Percentiles rank a stretch among this genome's conserved stretches.
These are phyloP conservation scores for Linepithema humile DNA, from an alignment of 1,140 invertebrate species.

Conservation along the genomic window DNA sequence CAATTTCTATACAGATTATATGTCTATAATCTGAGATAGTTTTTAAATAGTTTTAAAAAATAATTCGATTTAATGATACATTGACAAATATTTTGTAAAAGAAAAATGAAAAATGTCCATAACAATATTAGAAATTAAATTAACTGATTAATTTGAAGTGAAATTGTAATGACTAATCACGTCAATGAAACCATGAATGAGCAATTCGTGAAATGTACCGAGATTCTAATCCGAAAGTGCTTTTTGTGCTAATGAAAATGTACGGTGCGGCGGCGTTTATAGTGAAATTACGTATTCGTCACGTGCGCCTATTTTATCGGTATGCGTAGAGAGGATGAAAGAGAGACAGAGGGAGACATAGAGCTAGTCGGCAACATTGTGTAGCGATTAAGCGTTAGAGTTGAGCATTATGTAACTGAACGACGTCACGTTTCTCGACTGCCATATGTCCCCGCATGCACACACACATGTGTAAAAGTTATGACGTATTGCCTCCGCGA, in stretches of 20 bases:
- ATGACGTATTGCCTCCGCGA: conserved; percentile 72
- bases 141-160: no score
- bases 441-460: background rate
- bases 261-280: conserved; percentile 57
- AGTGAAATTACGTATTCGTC: conserved; percentile 71
- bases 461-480: conserved; percentile 65
- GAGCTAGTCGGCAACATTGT: conserved; percentile 64
- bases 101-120: background rate
- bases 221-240: conserved; percentile 55
- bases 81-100: background rate
- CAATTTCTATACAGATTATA: background rate
- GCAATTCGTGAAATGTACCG: conserved; percentile 3
- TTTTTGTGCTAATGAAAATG: conserved; percentile 67
- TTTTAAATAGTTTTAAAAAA: background rate
- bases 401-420: conserved; percentile 72
- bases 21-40: background rate
- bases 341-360: conserved; percentile 20
- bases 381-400: conserved; percentile 75
- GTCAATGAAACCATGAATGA: conserved; percentile 20
- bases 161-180: no score
- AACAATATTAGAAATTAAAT: background rate
- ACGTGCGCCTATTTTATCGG: conserved; percentile 74
- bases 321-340: conserved; percentile 57
- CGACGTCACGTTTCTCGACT: conserved; percentile 53
- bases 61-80: background rate